Evolutionary conservation across 2,888 invertebrate species (phyloP).

Genomic region (Pediacus dermestoides): DNA sequence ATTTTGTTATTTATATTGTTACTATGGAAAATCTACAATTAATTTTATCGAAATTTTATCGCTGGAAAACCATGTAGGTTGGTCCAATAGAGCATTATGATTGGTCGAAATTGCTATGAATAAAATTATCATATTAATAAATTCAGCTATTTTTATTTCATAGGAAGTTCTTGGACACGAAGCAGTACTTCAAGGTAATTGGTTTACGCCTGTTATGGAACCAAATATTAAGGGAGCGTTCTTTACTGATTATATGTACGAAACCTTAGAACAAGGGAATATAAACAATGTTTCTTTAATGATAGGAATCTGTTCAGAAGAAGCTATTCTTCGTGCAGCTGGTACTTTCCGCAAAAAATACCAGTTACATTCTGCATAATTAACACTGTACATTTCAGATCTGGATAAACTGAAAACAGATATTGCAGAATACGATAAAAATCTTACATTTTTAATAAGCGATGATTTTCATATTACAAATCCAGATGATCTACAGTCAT

Average conservation of each 20-base stretch:
- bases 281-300: constrained; percentile 22
- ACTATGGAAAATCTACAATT: no score
- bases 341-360: no score
- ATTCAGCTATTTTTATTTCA: no score
- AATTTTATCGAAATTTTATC: no score
- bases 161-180: constrained; percentile 22
- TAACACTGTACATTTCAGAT: constrained; percentile 1
- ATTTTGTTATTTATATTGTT: no score
- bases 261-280: constrained; percentile 21
- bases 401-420: not conserved
- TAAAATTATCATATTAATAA: not conserved
- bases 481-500: constrained; percentile 4
- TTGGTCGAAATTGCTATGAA: no score
- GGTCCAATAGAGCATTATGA: no score
- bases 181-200: constrained; percentile 26
- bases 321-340: constrained; percentile 15
- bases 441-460: not conserved
- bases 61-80: no score
- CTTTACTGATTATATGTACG: constrained; percentile 26
- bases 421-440: not conserved
- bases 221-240: constrained; percentile 25
- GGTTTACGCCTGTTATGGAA: constrained; percentile 26
- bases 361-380: no score
- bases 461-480: constrained; percentile 17
- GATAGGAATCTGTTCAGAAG: constrained; percentile 25